These are phyloP conservation scores for Amphipoea oculea DNA, from an alignment of 2,888 invertebrate species.

Conservation along the genomic window DNA sequence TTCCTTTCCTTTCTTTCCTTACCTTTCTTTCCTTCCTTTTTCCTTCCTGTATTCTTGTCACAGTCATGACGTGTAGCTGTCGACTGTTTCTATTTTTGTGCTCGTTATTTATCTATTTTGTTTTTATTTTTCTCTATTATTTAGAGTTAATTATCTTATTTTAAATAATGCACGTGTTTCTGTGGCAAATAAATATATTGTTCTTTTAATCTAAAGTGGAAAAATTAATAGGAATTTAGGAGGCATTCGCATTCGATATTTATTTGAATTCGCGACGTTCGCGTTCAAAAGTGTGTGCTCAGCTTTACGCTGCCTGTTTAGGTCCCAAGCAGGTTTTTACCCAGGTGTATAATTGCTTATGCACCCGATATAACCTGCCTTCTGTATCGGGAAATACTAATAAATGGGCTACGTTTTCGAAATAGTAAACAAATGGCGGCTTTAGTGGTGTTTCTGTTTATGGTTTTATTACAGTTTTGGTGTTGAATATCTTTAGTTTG, in stretches of 20 bases:
- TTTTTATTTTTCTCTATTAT: too few species aligned
- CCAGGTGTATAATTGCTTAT: slow-evolving; percentile 57
- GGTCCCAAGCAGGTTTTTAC: slow-evolving; percentile 52
- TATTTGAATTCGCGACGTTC: background rate
- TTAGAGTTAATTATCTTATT: too few species aligned
- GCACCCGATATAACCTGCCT: slow-evolving; percentile 47
- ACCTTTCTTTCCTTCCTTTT: too few species aligned
- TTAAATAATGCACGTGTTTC: too few species aligned
- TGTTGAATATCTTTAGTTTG: background rate
- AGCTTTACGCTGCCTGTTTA: slow-evolving; percentile 41
- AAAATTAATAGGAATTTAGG: too few species aligned
- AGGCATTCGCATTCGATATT: background rate
- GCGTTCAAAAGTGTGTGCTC: background rate
- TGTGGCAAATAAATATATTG: too few species aligned
- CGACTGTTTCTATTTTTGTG: too few species aligned
- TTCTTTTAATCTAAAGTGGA: too few species aligned
- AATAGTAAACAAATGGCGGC: slow-evolving; percentile 39
- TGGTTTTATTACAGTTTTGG: slow-evolving; percentile 1
- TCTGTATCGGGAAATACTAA: slow-evolving; percentile 52
- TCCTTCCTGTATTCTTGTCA: too few species aligned
- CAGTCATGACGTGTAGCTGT: too few species aligned
- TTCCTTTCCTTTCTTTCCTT: too few species aligned
- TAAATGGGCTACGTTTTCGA: slow-evolving; percentile 48
- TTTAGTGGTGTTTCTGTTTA: background rate
- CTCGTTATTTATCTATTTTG: too few species aligned